Evolutionary conservation across 30 jellyfish, hydroid and myxozoan genomes (phyloP), one percentile per base, ranked within the genome.

Genomic region (Aurelia aurita complex sp. Pacific): DNA sequence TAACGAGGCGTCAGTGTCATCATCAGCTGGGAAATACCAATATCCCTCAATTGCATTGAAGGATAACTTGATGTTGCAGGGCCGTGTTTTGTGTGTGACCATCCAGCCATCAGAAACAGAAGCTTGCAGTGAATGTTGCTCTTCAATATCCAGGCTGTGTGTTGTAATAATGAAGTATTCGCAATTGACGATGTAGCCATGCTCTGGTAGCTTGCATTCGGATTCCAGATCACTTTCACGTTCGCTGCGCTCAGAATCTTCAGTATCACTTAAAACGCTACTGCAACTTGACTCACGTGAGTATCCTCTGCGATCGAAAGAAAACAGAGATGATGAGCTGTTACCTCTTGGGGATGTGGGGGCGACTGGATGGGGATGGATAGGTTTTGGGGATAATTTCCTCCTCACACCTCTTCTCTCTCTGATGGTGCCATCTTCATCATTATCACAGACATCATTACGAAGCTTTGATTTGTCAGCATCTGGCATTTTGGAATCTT

Each of bases 71-170:
- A 77, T 54, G 11, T 64, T 65, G 46, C 51, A 64, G 11, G 88
- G 68, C 50, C 92, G 38, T 52, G 95, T 35, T 55, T 76, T 72
- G 60, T 67, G 82, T 1, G 94, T 85, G 33, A 89, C 91, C 92
- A 85, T 74, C 99, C 99, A 95, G n/a, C 91, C 84, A 64, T 89
- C 98, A 1, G 97, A 86, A 6, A 89, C 73, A 15, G 99, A 86
- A 2, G 99, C 99, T 67, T 95, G 98, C 32, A 66, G 43, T 19
- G 96, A 76, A 73, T 95, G 99, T 63, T 95, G 99, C 81, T 88
- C 97, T 81, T 95, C 99, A 10, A 95, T 89, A 69, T 95, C 97
- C 52, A 87, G 73, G 67, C 89, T 73, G 62, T 85, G 97, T 2
- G 96, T 69, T 23, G 80, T 82, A 5, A 90, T 88, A 57, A 95